A percentile compares a stretch with the other conserved stretches of the same genome.
These are phyloP conservation scores for Neosilurus mollespiculum DNA, from an alignment of 2,797 vertebrate species.

Conservation along the genomic window DNA sequence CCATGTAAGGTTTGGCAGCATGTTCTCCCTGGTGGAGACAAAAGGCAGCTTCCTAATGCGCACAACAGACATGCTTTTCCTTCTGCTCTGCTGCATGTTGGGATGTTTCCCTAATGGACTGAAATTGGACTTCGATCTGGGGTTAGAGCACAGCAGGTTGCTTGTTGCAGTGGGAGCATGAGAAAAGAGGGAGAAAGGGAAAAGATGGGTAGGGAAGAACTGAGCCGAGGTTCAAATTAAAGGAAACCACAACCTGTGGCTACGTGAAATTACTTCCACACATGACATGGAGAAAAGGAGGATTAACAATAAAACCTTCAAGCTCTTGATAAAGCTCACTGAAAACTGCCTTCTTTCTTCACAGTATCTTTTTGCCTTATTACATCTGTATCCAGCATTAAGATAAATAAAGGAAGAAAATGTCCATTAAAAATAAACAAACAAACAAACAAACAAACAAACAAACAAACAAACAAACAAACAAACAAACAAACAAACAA, in stretches of 20 bases:
- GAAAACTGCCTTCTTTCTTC: neutral
- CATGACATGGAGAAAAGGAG: neutral
- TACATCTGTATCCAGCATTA: neutral
- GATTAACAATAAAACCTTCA: neutral
- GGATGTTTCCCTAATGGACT: neutral
- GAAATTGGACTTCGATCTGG: neutral
- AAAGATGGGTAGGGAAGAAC: neutral
- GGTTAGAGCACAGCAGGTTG: neutral
- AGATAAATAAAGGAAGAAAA: neutral
- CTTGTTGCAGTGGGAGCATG: neutral
- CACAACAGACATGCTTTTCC: slow-evolving; percentile 5
- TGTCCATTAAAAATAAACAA: neutral
- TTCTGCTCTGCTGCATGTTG: neutral
- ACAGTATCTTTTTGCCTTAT: no score
- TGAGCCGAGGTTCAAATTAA: neutral
- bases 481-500: no score
- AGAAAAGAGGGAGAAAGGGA: neutral
- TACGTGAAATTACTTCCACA: neutral
- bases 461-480: no score
- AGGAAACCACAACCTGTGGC: neutral
- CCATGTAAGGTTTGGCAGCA: slow-evolving; percentile 64
- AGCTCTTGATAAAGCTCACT: neutral
- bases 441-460: neutral
- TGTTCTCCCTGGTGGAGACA: slow-evolving; percentile 47
- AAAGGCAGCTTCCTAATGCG: slow-evolving; percentile 58